phyloP scores from a whole-genome alignment of 1,140 invertebrate genomes.

The Brachionus sp. region DNA sequence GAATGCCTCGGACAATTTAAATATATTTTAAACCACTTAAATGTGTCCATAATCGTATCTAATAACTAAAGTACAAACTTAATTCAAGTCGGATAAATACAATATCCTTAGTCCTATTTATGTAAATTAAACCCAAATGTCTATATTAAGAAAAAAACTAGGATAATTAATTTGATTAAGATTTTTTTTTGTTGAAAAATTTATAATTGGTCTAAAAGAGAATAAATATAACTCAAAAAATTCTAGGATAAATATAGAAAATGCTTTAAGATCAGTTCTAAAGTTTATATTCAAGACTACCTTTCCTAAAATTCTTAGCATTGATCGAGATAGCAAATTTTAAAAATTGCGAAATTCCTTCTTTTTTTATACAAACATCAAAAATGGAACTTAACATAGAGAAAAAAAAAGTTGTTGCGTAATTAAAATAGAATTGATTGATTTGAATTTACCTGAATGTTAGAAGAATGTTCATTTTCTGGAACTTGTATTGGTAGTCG shows the following conservation, averaged over 20 bases:
- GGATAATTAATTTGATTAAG: conserved; percentile 14
- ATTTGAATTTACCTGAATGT: conserved; percentile 33
- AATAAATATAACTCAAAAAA: neutral
- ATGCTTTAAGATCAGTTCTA: neutral
- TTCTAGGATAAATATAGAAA: neutral
- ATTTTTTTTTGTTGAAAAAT: neutral
- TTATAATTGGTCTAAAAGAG: neutral
- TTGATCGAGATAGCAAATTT: neutral
- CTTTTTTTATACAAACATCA: neutral
- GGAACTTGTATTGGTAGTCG: neutral
- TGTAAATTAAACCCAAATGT: neutral
- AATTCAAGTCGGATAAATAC: neutral
- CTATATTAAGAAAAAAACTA: conserved; percentile 7
- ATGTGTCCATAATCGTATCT: neutral
- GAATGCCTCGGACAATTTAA: neutral
- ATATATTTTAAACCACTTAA: neutral
- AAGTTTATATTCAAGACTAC: neutral
- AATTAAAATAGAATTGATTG: neutral
- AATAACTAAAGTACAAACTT: neutral
- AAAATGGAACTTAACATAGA: neutral
- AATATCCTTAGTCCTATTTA: conserved; percentile 8
- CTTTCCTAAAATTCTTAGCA: neutral
- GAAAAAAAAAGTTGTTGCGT: neutral
- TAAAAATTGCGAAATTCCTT: neutral
- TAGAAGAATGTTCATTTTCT: conserved; percentile 14